These are phyloP conservation scores for Drosophila kurseongensis DNA, from an alignment of 1,140 invertebrate genomes.

Conservation along the genomic window DNA sequence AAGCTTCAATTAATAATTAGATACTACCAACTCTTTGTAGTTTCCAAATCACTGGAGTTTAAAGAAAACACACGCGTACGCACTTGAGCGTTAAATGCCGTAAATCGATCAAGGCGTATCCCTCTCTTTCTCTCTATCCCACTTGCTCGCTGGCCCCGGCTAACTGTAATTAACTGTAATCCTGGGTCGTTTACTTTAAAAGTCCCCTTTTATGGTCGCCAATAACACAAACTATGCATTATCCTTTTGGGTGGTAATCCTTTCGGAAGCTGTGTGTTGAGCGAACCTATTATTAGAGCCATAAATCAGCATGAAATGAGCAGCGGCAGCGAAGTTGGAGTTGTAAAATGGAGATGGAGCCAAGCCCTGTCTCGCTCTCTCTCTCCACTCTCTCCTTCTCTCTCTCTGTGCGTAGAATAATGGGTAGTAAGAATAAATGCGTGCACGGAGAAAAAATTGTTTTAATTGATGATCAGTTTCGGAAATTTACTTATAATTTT, in stretches of 20 bases:
- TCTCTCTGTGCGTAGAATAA: slow-evolving; percentile 49
- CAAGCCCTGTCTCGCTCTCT: slow-evolving; percentile 50
- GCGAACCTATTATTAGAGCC: slow-evolving; percentile 84
- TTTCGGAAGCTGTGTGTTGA: slow-evolving; percentile 76
- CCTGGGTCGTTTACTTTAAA: slow-evolving; percentile 67
- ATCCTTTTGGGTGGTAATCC: slow-evolving; percentile 63
- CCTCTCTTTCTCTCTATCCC: slow-evolving; percentile 32
- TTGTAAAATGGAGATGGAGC: slow-evolving; percentile 43
- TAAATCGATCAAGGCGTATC: slow-evolving; percentile 79
- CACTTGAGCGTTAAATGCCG: slow-evolving; percentile 73
- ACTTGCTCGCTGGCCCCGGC: slow-evolving; percentile 14
- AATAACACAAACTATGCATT: slow-evolving; percentile 45
- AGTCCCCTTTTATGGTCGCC: slow-evolving; percentile 48
- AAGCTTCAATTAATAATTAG: slow-evolving; percentile 44
- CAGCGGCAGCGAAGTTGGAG: slow-evolving; percentile 51
- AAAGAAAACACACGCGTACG: slow-evolving; percentile 47
- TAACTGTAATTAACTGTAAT: slow-evolving; percentile 79
- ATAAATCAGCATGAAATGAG: slow-evolving; percentile 84
- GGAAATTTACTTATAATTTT: not conserved
- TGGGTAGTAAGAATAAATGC: slow-evolving; percentile 42
- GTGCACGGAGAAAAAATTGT: not conserved
- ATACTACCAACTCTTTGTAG: slow-evolving; percentile 29
- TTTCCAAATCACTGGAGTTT: slow-evolving; percentile 32
- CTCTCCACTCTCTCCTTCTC: slow-evolving; percentile 13
- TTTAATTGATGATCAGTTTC: not conserved